phyloP scores from a whole-genome alignment of 2,113 vertebrate genomes.

The Canis aureus region DNA sequence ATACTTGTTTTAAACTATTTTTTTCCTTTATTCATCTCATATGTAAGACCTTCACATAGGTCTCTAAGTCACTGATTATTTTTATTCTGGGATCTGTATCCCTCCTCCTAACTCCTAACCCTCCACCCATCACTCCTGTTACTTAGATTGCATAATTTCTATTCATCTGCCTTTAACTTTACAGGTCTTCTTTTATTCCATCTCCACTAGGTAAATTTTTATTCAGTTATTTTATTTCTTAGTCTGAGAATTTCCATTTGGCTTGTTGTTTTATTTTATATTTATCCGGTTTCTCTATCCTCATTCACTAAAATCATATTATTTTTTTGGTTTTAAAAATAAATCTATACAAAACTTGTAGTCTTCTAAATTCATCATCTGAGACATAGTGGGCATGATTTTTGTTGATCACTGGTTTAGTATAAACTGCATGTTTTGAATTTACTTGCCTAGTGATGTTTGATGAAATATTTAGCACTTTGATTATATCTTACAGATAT shows the following conservation, averaged over 20 bases:
- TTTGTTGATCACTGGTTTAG: background rate
- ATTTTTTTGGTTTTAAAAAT: background rate
- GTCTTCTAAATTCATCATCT: background rate
- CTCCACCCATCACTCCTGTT: background rate
- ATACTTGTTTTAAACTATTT: background rate
- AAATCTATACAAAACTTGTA: background rate
- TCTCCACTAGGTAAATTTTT: background rate
- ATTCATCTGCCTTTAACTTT: background rate
- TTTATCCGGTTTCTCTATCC: background rate
- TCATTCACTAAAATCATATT: background rate
- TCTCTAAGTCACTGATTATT: background rate
- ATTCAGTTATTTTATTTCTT: background rate
- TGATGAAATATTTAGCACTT: background rate
- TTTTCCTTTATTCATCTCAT: background rate
- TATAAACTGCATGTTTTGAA: background rate
- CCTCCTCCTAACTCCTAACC: no score
- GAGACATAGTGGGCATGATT: background rate
- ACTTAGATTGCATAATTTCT: background rate
- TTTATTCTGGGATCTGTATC: background rate
- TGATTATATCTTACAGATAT: background rate
- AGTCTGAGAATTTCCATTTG: background rate
- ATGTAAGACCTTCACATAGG: background rate
- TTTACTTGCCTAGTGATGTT: background rate
- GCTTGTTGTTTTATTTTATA: background rate
- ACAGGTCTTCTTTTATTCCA: background rate